phyloP scores from a whole-genome alignment of 2,113 vertebrate species.

The Colistium nudipinnis region DNA sequence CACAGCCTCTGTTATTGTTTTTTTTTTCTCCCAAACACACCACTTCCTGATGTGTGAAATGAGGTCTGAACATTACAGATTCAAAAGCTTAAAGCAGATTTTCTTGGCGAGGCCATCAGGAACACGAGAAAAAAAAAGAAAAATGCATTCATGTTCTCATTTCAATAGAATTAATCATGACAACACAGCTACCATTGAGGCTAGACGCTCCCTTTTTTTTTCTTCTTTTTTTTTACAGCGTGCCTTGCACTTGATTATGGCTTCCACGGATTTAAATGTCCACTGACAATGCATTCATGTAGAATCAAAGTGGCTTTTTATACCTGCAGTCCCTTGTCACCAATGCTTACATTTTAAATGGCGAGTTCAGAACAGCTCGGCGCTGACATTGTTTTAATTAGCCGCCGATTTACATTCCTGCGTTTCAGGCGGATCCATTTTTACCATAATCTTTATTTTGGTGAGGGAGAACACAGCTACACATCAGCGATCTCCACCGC shows the following conservation, averaged over 20 bases:
- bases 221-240: too few relatives aligned
- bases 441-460: background rate
- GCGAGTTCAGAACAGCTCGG: constrained; percentile 25
- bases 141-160: constrained; percentile 62
- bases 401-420: constrained; percentile 8
- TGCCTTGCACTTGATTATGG: constrained; percentile 40
- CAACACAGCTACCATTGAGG: constrained; percentile 46
- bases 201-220: constrained; percentile 30
- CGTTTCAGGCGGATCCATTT: constrained; percentile 23
- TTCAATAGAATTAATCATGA: constrained; percentile 69
- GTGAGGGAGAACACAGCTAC: background rate
- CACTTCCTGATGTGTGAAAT: constrained; percentile 59
- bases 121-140: constrained; percentile 40
- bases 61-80: constrained; percentile 67
- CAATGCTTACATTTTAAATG: constrained; percentile 49
- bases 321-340: constrained; percentile 45
- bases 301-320: constrained; percentile 50
- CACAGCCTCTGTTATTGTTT: constrained; percentile 60
- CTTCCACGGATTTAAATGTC: constrained; percentile 60
- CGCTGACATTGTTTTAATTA: constrained; percentile 29
- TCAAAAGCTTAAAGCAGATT: constrained; percentile 69
- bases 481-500: background rate
- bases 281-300: constrained; percentile 57
- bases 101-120: constrained; percentile 70
- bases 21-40: constrained; percentile 67